Conservation (phyloP, 2,888 invertebrate genomes). For the Uropetala carovei region DNA sequence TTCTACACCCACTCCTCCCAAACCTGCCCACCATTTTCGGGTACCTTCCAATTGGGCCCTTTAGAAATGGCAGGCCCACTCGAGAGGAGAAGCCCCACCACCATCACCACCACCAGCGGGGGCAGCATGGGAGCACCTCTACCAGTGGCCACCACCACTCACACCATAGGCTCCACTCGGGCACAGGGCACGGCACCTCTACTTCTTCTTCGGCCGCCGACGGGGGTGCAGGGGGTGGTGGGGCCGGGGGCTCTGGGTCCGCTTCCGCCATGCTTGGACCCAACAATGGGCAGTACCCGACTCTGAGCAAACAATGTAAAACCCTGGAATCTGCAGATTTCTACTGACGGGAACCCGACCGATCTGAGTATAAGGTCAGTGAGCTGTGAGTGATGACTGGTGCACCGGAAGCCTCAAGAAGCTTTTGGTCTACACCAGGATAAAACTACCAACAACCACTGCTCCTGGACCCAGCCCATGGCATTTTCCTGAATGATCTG, state of each 20-base stretch:
- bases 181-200: neutral
- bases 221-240: neutral
- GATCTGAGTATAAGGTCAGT: slow-evolving; percentile 66
- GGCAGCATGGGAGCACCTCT: slow-evolving; percentile 72
- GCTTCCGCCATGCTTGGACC: slow-evolving; percentile 77
- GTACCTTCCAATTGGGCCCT: slow-evolving; percentile 64
- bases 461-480: neutral
- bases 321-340: slow-evolving; percentile 95
- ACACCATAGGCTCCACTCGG: slow-evolving; percentile 25
- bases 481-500: neutral
- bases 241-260: slow-evolving; percentile 49
- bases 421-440: neutral
- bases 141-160: slow-evolving; percentile 79
- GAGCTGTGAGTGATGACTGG: slow-evolving; percentile 63
- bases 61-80: slow-evolving; percentile 70
- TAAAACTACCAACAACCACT: neutral
- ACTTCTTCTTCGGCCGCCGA: slow-evolving; percentile 60
- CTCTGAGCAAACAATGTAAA: slow-evolving; percentile 97
- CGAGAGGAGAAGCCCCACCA: slow-evolving; percentile 70
- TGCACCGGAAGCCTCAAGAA: neutral
- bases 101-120: slow-evolving; percentile 73
- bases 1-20: neutral
- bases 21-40: neutral
- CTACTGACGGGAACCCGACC: slow-evolving; percentile 85
- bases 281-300: slow-evolving; percentile 92